Percentiles rank a stretch among this genome's conserved stretches.
phyloP scores from a whole-genome alignment of 2,113 vertebrate genomes.

The Onychostoma macrolepis region DNA sequence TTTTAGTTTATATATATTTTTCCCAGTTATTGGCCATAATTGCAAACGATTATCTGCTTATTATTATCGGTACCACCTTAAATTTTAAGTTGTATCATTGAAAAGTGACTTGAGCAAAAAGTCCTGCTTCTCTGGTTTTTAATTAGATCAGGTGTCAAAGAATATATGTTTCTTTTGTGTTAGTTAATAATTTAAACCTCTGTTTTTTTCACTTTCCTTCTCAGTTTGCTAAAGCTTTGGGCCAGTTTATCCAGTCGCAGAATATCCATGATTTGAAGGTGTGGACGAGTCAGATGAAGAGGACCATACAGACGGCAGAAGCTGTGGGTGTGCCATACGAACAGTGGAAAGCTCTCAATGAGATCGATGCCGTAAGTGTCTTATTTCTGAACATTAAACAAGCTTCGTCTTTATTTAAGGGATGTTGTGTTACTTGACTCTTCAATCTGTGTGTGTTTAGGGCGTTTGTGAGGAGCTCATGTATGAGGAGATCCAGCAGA shows the following conservation, averaged over 20 bases:
- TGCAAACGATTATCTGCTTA: background rate
- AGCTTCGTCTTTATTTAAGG: background rate
- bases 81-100: background rate
- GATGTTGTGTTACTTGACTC: background rate
- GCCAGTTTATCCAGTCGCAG: constrained; percentile 88
- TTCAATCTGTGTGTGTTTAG: constrained; percentile 66
- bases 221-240: constrained; percentile 90
- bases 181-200: background rate
- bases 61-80: background rate
- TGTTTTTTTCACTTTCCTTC: constrained; percentile 17
- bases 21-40: background rate
- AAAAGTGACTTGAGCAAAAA: background rate
- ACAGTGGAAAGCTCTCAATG: constrained; percentile 98
- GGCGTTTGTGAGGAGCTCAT: constrained; percentile 98
- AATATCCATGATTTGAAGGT: constrained; percentile 95
- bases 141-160: background rate
- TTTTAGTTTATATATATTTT: background rate
- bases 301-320: constrained; percentile 97
- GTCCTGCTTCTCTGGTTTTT: background rate
- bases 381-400: background rate
- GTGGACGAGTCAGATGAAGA: constrained; percentile 99
- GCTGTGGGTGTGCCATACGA: constrained; percentile 92
- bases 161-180: background rate
- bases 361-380: constrained; percentile 92
- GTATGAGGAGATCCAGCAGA: constrained; percentile 95